Evolutionary conservation across 2,888 invertebrate genomes (phyloP), one percentile per base, ranked within the genome.

Genomic region (Tiliacea citrago): DNA sequence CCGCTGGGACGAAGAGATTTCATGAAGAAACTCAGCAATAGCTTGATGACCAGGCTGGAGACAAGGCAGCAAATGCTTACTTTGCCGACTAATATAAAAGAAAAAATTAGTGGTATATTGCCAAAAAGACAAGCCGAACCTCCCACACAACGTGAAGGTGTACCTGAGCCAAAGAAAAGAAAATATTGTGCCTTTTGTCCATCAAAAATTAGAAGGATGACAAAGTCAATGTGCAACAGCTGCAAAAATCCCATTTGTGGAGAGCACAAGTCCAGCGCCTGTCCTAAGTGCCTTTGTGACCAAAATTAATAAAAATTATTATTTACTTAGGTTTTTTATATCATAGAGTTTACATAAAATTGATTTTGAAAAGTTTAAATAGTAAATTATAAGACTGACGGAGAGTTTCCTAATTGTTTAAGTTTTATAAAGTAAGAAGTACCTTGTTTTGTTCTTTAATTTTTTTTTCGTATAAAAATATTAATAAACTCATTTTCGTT

Each of bases 31-130:
- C 55, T 68, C 47, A 68, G 58, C 53, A 61, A 21, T 39, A 61
- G 39, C 63, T 63, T 70, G 69, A 51, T 51, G 51, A 53, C 18
- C 61, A 61, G 75, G 77, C 45, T 77, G 76, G 24, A 65, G 29
- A 72, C 57, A 60, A 60, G 77, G 24, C 45, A 60, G 35, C 24
- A 75, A 68, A 45, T 60, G 18, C 49, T 39, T 39, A 80, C 71
- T 65, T 51, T 65, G 47, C 55, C n/a, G n/a, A 55, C 55, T 0
- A 55, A 55, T 24, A 55, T 55, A 55, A 55, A 24, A 55, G 13
- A 55, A 55, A 55, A 55, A 55, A 24, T 13, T n/a, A 21, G 55
- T 55, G 13, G n/a, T 55, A 55, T 55, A 55, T 61, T 51, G 60
- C 42, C 13, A 16, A 67, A 67, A 51, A 61, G n/a, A 42, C 58